phyloP scores from a whole-genome alignment of 2,797 vertebrate genomes.

The Valencia hispanica region DNA sequence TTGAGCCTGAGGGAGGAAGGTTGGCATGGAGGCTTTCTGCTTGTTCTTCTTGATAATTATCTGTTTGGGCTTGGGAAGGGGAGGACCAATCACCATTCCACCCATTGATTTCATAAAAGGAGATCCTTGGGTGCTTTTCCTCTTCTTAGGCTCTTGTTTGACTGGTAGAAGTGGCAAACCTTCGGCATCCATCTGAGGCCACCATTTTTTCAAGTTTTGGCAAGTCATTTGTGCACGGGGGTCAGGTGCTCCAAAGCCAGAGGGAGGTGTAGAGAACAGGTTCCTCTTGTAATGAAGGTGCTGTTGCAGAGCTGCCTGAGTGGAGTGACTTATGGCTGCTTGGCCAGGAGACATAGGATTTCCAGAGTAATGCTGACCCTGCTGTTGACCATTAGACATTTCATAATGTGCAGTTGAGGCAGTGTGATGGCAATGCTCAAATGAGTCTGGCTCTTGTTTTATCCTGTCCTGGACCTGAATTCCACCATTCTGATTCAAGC shows the following conservation, averaged over 20 bases:
- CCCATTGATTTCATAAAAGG: conserved; percentile 76
- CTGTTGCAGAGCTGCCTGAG: conserved; percentile 94
- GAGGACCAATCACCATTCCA: conserved; percentile 65
- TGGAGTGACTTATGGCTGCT: conserved; percentile 86
- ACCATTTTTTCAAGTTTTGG: conserved; percentile 85
- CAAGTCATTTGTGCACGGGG: conserved; percentile 61
- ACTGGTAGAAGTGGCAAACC: conserved; percentile 62
- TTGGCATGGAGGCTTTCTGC: conserved; percentile 89
- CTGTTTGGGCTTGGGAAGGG: conserved; percentile 85
- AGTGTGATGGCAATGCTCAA: conserved; percentile 72
- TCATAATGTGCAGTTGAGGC: conserved; percentile 72
- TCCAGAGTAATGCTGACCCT: conserved; percentile 66
- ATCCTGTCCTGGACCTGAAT: conserved; percentile 65
- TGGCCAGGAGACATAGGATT: conserved; percentile 74
- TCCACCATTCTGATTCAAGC: conserved; percentile 71
- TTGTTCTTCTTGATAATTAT: conserved; percentile 92
- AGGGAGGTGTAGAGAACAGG: conserved; percentile 86
- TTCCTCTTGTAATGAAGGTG: conserved; percentile 96
- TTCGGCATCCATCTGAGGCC: conserved; percentile 82
- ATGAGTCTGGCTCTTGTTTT: conserved; percentile 80
- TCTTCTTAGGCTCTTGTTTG: conserved; percentile 89
- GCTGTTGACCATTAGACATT: conserved; percentile 78
- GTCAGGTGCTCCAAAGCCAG: conserved; percentile 57
- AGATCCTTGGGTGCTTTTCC: conserved; percentile 84
- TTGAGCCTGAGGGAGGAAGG: conserved; percentile 89